Percentiles rank a stretch among this genome's conserved stretches.
These are phyloP conservation scores for Trachythela sp. DNA, from an alignment of 64 coral and sea anemone genomes.

Conservation along the genomic window DNA sequence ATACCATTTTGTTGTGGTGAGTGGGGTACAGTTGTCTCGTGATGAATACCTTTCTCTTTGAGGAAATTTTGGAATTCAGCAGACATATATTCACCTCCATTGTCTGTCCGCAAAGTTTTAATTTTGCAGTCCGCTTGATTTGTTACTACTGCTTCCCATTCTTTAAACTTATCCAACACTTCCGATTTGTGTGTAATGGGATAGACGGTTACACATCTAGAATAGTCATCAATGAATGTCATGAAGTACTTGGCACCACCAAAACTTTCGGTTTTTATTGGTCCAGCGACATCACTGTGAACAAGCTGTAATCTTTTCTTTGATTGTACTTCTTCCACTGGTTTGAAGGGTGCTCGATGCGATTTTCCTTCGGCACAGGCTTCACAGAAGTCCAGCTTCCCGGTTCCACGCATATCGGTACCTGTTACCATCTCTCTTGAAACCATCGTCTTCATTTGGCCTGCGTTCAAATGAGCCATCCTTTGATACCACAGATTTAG, in stretches of 20 bases:
- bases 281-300: slow-evolving; percentile 28
- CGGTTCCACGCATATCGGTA: background rate
- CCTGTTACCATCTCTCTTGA: background rate
- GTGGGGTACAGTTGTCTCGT: too few species aligned
- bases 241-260: background rate
- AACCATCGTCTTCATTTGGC: background rate
- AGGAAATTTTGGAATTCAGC: too few species aligned
- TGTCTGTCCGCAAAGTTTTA: background rate
- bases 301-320: slow-evolving; percentile 26
- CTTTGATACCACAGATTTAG: slow-evolving; percentile 4
- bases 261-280: background rate
- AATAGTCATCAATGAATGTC: slow-evolving; percentile 8
- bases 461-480: background rate
- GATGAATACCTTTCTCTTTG: too few species aligned
- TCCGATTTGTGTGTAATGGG: slow-evolving; percentile 7
- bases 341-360: slow-evolving; percentile 12
- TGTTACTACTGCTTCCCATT: background rate
- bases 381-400: slow-evolving; percentile 26
- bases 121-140: slow-evolving; percentile 7
- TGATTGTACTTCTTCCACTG: slow-evolving; percentile 31
- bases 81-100: too few species aligned
- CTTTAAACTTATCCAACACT: background rate
- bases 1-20: too few species aligned
- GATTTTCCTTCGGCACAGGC: background rate
- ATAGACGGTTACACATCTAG: background rate